phyloP scores from a whole-genome alignment of 2,797 vertebrate species.

The Chaunax sp. region DNA sequence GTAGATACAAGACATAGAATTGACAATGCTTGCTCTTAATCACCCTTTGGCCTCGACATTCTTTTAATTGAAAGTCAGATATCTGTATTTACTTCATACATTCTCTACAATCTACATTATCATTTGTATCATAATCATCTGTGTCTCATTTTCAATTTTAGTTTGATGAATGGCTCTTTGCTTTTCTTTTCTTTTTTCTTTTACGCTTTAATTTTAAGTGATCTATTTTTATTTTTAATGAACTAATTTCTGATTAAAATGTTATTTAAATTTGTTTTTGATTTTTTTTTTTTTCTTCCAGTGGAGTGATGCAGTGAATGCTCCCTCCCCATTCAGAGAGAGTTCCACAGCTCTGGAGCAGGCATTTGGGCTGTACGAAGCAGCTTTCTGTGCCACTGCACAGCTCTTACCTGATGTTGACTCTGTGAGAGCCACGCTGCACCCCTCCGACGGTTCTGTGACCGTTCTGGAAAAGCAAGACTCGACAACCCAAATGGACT shows the following conservation, averaged over 20 bases:
- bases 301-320: constrained; percentile 47
- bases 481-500: constrained; percentile 53
- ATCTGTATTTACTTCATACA: constrained; percentile 4
- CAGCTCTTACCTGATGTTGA: constrained; percentile 54
- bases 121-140: constrained; percentile 26
- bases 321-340: constrained; percentile 56
- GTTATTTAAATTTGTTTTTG: not conserved
- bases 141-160: constrained; percentile 35
- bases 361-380: constrained; percentile 69
- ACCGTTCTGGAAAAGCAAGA: constrained; percentile 72
- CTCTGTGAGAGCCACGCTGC: constrained; percentile 34
- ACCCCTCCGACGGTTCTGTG: constrained; percentile 31
- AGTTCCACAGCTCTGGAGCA: constrained; percentile 64
- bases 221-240: not conserved
- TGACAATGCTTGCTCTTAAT: not conserved
- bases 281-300: constrained; percentile 28
- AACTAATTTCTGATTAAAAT: not conserved
- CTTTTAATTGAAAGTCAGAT: not conserved
- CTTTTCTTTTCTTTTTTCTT: not conserved
- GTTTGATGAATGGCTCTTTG: constrained; percentile 5
- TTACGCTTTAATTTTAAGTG: not conserved
- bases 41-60: not conserved
- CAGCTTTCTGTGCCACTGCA: constrained; percentile 60
- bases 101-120: constrained; percentile 11
- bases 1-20: not conserved